Percentiles rank a stretch among this genome's conserved stretches.
Conservation (phyloP, 2,113 vertebrate species). For the Pristiophorus japonicus region DNA sequence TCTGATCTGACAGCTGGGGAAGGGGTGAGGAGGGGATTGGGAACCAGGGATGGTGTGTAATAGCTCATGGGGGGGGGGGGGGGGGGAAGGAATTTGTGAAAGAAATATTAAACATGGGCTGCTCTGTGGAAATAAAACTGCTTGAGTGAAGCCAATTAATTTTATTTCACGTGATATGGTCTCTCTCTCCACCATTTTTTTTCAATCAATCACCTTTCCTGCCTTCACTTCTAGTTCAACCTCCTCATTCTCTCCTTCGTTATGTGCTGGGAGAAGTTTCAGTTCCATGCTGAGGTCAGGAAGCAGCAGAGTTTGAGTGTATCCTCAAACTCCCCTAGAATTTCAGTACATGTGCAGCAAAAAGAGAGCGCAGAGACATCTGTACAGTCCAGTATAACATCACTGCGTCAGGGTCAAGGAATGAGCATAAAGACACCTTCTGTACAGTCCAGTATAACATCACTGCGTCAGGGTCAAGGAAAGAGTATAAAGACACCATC, state of each 20-base stretch:
- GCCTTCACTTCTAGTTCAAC: neutral
- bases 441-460: neutral
- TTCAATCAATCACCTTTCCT: neutral
- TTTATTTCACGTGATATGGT: neutral
- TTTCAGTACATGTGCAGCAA: neutral
- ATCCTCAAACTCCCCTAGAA: neutral
- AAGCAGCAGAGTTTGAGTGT: no score
- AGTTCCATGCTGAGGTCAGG: no score
- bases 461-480: no score
- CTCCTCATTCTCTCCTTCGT: neutral
- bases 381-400: neutral
- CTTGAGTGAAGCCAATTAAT: neutral
- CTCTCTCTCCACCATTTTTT: neutral
- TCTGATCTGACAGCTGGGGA: no score
- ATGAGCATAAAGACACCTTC: neutral
- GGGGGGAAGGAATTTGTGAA: neutral
- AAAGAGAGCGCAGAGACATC: neutral
- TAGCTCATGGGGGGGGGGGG: no score
- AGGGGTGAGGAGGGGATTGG: no score
- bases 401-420: neutral
- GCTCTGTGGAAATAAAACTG: neutral
- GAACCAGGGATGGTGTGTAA: no score
- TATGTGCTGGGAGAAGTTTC: no score
- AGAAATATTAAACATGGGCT: no score
- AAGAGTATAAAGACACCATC: no score